Evolutionary conservation across 1,140 invertebrate species (phyloP), one percentile per base, ranked within the genome.

Genomic region (Zaprionus africanus): DNA sequence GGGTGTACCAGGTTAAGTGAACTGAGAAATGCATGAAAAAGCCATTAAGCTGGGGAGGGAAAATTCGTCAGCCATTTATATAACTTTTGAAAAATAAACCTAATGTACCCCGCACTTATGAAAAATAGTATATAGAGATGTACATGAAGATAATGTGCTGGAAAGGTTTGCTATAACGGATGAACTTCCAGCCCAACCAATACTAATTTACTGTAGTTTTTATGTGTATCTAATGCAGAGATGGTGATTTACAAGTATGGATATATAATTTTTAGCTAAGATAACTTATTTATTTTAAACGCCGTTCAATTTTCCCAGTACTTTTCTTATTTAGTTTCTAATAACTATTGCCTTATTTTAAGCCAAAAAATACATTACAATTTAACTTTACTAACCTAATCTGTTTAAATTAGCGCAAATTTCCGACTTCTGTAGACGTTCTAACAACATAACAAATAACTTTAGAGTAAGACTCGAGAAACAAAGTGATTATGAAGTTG

Each of bases 1-100:
- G 65, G 38, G 65, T 74, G 38, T 62, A 15, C 22, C 15, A 34
- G 61, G 46, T 63, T 64, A 71, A 70, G 36, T 46, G 60, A 54
- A 64, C 60, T 46, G 74, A 60, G 56, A 76, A 56, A 51, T 31
- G 34, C 56, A 60, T 65, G 36, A 70, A 68, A 62, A 63, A 60
- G 59, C 60, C 64, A 76, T 75, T 75, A 61, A 24, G 49, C 22
- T n/a, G 28, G 15, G 11, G 26, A 19, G 19, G 17, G 31, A 11
- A 54, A 58, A 43, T 11, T 24, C 13, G 19, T 49, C 41, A 24
- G 34, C 58, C 69, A 57, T 51, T 63, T 28, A 51, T 64, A 71
- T 28, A 34, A 13, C 46, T 51, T 34, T 24, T 34, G 6, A 6
- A 51, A 68, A 60, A 12, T 13, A 31, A 69, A 31, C 46, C 58